Evolutionary conservation across 2,888 invertebrate species (phyloP), one percentile per base, ranked within the genome.

Genomic region (Cryptocephalus primarius): DNA sequence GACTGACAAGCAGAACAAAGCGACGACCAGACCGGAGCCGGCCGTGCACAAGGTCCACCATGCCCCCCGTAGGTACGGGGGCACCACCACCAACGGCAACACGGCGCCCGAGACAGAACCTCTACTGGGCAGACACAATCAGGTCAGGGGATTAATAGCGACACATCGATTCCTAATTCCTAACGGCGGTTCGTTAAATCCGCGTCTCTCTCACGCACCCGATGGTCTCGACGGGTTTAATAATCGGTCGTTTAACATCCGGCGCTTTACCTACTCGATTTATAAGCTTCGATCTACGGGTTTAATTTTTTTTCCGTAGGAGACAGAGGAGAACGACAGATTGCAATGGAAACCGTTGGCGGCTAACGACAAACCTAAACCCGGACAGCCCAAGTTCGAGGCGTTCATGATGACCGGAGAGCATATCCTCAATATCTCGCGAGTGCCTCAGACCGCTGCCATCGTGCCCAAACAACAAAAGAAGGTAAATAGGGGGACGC

Each of bases 351-450:
- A 76, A 56, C 76, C 76, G 3, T 64, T 76, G 43, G 66, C 65
- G 40, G 70, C 70, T 46, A 71, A 70, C 43, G 63, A 64, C 46
- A 54, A 45, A 33, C 47, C 46, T 22, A 54, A 53, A 42, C 49
- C 41, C 14, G 55, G 54, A 12, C 64, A 64, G 44, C 72, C 67
- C 46, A 83, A 88, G 70, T 91, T 88, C 73, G 92, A 92, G 73
- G 89, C 92, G 47, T 95, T 90, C 76, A 89, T 94, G 84, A 95
- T 95, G 95, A 95, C 95, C 32, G 95, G 95, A 40, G 94, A 95
- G 72, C 82, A 93, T 64, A 94, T 95, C 69, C 79, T 95, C 59
- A 93, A 93, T 72, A 80, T 94, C 57, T 91, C 92, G 50, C 75
- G 88, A 59, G 87, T 86, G 48, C 85, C 86, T 55, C 83, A 82